Percentiles rank a stretch among this genome's conserved stretches.
These are phyloP conservation scores for Mormyrus iriodes DNA, from an alignment of 2,113 vertebrate genomes.

Conservation along the genomic window DNA sequence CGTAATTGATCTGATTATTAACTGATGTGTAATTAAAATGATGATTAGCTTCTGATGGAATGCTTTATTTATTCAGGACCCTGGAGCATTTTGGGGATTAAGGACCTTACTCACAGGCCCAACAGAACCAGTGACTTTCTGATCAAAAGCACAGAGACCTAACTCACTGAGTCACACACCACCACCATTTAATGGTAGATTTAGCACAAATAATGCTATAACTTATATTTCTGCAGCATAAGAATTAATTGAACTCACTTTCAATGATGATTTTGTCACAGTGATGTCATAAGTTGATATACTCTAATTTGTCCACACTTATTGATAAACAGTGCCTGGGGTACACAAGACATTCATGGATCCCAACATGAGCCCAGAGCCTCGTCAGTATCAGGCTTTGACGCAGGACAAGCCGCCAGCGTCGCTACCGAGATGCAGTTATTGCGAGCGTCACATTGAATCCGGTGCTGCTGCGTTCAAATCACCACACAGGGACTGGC, in stretches of 20 bases:
- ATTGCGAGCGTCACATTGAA: slow-evolving; percentile 18
- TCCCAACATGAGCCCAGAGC: not conserved
- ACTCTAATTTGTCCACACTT: not conserved
- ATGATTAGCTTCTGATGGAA: not conserved
- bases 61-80: not conserved
- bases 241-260: not conserved
- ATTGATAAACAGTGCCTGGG: not conserved
- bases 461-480: slow-evolving; percentile 27
- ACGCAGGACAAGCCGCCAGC: not conserved
- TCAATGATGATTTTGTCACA: not conserved
- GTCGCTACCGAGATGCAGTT: not conserved
- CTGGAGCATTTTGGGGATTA: not conserved
- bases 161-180: not conserved
- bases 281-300: not conserved
- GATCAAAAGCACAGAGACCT: too few species aligned
- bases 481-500: slow-evolving; percentile 32
- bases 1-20: not conserved
- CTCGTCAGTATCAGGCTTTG: not conserved
- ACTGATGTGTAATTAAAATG: not conserved
- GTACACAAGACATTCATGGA: not conserved
- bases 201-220: not conserved
- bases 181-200: not conserved
- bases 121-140: too few species aligned
- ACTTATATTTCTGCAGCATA: not conserved
- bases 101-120: too few species aligned